phyloP scores from a whole-genome alignment of 2,113 vertebrate species.

The Mohoua ochrocephala region DNA sequence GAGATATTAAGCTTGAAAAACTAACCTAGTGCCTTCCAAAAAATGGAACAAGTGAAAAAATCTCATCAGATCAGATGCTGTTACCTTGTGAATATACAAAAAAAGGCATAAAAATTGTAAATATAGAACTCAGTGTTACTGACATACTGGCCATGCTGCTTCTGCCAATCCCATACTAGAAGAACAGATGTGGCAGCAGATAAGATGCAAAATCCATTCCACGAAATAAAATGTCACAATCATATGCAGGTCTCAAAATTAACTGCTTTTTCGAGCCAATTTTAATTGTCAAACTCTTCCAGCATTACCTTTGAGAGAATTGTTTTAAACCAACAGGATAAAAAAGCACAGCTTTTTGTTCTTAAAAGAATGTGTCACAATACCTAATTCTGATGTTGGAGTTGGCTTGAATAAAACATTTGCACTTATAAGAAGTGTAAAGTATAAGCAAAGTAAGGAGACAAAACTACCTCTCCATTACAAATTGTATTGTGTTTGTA shows the following conservation, averaged over 20 bases:
- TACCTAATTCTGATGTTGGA: not conserved
- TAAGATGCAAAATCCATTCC: not conserved
- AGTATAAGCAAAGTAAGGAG: not conserved
- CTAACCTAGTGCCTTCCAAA: not conserved
- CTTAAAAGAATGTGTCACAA: not conserved
- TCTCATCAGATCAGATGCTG: not conserved
- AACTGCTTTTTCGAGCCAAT: constrained; percentile 14
- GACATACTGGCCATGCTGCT: not conserved
- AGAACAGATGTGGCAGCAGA: not conserved
- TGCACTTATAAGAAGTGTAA: not conserved
- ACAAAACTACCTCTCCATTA: not conserved
- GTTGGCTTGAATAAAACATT: not conserved
- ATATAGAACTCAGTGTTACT: not conserved
- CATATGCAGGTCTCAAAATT: not conserved
- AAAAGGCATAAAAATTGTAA: not conserved
- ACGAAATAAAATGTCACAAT: not conserved
- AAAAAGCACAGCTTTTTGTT: not conserved
- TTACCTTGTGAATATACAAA: not conserved
- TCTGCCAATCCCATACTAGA: not conserved
- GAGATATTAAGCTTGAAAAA: not conserved
- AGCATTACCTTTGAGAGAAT: not conserved
- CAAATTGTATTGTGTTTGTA: not conserved
- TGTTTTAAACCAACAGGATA: not conserved
- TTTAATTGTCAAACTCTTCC: constrained; percentile 18
- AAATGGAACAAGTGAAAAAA: not conserved